phyloP scores from a whole-genome alignment of 1,140 invertebrate genomes.

The Campodea augens region DNA sequence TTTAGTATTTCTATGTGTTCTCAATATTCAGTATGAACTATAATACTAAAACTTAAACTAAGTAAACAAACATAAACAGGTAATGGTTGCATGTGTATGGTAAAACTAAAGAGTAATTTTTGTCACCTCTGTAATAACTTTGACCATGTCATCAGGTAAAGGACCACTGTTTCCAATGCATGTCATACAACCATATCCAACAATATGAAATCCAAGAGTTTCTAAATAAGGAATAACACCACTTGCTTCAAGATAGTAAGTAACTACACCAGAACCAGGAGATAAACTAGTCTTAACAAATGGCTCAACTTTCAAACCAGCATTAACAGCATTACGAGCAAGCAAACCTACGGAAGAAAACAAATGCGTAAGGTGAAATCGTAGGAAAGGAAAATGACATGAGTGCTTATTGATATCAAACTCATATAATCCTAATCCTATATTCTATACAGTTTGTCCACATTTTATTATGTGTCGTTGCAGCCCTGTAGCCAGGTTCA shows the following conservation, averaged over 20 bases:
- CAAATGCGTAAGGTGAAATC: neutral
- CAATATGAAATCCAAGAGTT: constrained; percentile 78
- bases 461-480: neutral
- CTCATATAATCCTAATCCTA: neutral
- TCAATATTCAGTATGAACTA: too few relatives aligned
- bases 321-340: constrained; percentile 85
- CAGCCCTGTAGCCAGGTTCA: too few relatives aligned
- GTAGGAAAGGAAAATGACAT: neutral
- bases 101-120: neutral
- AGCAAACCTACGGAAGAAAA: constrained; percentile 48
- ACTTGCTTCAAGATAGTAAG: constrained; percentile 77
- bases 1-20: too few relatives aligned
- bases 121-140: constrained; percentile 78
- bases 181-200: constrained; percentile 97
- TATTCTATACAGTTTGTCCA: neutral
- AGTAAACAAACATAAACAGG: too few relatives aligned
- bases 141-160: constrained; percentile 69
- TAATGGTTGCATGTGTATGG: too few relatives aligned
- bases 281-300: constrained; percentile 94
- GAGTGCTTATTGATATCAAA: neutral
- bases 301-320: constrained; percentile 67
- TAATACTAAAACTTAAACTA: too few relatives aligned
- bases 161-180: constrained; percentile 97
- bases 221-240: constrained; percentile 73
- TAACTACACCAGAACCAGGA: constrained; percentile 92